A percentile compares a stretch with the other conserved stretches of the same genome.
Evolutionary conservation across 1,140 invertebrate genomes (phyloP).

Genomic region (Chymomyza costata): DNA sequence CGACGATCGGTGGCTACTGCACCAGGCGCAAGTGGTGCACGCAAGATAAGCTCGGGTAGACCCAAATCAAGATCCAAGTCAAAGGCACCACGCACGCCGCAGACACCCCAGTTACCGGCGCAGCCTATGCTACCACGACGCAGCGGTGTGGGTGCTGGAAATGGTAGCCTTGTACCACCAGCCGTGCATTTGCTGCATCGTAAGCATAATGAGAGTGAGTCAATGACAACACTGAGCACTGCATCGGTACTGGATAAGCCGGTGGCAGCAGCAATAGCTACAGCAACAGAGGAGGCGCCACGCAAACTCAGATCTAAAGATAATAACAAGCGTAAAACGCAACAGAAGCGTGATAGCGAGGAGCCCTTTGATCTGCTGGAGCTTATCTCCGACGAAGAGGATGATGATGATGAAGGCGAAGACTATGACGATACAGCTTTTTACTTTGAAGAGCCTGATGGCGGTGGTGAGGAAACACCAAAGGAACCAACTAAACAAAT

Average conservation of each 20-base stretch:
- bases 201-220: slow-evolving; percentile 23
- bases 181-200: slow-evolving; percentile 48
- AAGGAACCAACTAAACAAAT: neutral
- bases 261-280: neutral
- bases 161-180: slow-evolving; percentile 19
- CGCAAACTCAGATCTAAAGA: neutral
- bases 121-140: no score
- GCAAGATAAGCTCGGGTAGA: neutral
- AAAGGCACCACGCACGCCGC: neutral
- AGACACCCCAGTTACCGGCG: no score
- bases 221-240: no score
- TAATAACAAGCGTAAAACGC: slow-evolving; percentile 9
- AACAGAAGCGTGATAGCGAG: slow-evolving; percentile 7
- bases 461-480: neutral
- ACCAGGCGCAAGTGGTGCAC: no score
- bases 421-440: slow-evolving; percentile 29
- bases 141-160: neutral
- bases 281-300: neutral
- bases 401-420: slow-evolving; percentile 23
- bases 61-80: slow-evolving; percentile 6
- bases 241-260: neutral
- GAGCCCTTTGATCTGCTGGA: slow-evolving; percentile 46
- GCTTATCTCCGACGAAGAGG: slow-evolving; percentile 34
- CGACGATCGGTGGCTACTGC: neutral
- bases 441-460: slow-evolving; percentile 10